Evolutionary conservation across 2,113 vertebrate species (phyloP).

Genomic region (Arizona elegans): DNA sequence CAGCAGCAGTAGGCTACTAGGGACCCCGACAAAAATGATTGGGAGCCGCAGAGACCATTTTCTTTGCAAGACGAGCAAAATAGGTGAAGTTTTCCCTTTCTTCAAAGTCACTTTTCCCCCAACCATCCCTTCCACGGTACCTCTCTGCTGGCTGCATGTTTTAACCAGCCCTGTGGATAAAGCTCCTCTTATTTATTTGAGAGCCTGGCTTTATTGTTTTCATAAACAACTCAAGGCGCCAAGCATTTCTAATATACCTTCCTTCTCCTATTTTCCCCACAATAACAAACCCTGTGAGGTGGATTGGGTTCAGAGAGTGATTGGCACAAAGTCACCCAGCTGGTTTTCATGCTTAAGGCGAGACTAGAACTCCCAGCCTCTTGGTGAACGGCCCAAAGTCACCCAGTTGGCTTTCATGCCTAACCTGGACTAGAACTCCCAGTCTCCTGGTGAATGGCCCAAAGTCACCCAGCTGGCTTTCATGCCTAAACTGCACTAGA

Average conservation of each 20-base stretch:
- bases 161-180: not conserved
- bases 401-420: too few species aligned
- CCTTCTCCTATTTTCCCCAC: not conserved
- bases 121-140: not conserved
- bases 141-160: not conserved
- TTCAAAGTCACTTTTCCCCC: not conserved
- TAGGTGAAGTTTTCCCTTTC: not conserved
- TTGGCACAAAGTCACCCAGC: not conserved
- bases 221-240: not conserved
- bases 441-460: too few species aligned
- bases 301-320: not conserved
- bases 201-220: not conserved
- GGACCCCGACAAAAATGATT: not conserved
- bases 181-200: not conserved
- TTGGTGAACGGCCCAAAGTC: too few species aligned
- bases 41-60: not conserved
- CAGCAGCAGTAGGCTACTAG: too few species aligned
- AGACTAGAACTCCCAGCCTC: too few species aligned
- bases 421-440: too few species aligned
- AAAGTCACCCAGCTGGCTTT: too few species aligned
- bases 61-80: not conserved
- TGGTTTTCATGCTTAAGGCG: too few species aligned
- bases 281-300: not conserved
- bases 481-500: too few species aligned
- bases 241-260: not conserved